Percentiles rank a stretch among this genome's conserved stretches.
Evolutionary conservation across 2,888 invertebrate species (phyloP).

Genomic region (Heliconius sara): DNA sequence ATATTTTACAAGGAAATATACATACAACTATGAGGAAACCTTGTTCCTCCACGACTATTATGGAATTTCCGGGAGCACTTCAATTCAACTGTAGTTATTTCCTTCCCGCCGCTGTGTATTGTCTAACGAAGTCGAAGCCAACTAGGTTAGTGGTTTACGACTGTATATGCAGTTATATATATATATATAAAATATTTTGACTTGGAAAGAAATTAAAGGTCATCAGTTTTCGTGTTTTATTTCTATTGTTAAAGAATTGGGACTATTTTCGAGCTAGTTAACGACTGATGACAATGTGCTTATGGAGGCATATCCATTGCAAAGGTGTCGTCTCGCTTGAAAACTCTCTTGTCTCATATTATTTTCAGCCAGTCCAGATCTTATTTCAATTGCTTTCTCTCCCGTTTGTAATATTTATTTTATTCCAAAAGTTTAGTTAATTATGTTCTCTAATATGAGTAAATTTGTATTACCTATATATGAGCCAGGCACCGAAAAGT

Average conservation of each 20-base stretch:
- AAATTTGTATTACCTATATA: no score
- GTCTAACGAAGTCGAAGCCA: slow-evolving; percentile 19
- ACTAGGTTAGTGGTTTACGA: slow-evolving; percentile 15
- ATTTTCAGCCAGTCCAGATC: slow-evolving; percentile 7
- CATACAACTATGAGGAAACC: slow-evolving; percentile 17
- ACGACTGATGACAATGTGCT: slow-evolving; percentile 59
- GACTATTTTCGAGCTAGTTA: slow-evolving; percentile 50
- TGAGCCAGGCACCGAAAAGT: no score
- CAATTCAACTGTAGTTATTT: slow-evolving; percentile 30
- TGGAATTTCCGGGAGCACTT: slow-evolving; percentile 31
- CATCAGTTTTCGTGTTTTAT: slow-evolving; percentile 31
- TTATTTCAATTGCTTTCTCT: slow-evolving; percentile 17
- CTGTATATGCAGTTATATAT: neutral
- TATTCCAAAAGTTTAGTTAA: no score
- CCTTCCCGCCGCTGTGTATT: slow-evolving; percentile 22
- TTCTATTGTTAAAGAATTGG: slow-evolving; percentile 26
- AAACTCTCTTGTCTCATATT: slow-evolving; percentile 21
- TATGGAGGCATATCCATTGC: slow-evolving; percentile 59
- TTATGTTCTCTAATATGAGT: no score
- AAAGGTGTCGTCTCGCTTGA: slow-evolving; percentile 50
- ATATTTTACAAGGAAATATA: slow-evolving; percentile 4
- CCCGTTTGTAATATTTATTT: neutral
- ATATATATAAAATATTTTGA: neutral
- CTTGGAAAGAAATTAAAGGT: neutral
- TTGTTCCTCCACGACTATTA: slow-evolving; percentile 31